These are phyloP conservation scores for Eristalis tenax DNA, from an alignment of 2,888 invertebrate genomes.

Conservation along the genomic window DNA sequence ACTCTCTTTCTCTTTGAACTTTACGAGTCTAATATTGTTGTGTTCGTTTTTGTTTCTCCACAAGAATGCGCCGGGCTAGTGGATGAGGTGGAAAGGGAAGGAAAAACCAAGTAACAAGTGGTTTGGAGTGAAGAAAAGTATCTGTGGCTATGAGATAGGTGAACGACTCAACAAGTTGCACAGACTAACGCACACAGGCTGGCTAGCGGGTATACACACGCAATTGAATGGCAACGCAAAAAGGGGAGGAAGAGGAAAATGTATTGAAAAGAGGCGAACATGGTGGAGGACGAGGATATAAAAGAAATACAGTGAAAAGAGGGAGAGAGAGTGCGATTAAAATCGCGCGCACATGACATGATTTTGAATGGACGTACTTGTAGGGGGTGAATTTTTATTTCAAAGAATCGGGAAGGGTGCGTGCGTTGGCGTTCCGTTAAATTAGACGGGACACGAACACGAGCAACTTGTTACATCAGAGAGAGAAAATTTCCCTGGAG, in stretches of 20 bases:
- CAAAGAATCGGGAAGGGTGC: conserved; percentile 22
- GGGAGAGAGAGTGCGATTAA: conserved; percentile 33
- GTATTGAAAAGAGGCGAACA: background rate
- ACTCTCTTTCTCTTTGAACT: conserved; percentile 65
- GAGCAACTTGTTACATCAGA: conserved; percentile 8
- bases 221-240: conserved; percentile 40
- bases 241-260: background rate
- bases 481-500: conserved; percentile 16
- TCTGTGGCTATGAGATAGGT: conserved; percentile 63
- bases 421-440: conserved; percentile 27
- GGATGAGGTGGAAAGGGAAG: background rate
- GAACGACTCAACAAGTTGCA: conserved; percentile 72
- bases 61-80: conserved; percentile 45
- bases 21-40: conserved; percentile 44
- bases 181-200: conserved; percentile 49
- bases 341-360: conserved; percentile 66
- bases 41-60: conserved; percentile 30
- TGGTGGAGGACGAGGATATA: background rate
- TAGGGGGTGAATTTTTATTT: conserved; percentile 41
- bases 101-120: conserved; percentile 62
- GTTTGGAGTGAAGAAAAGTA: conserved; percentile 60
- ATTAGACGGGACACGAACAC: background rate
- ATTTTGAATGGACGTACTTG: conserved; percentile 36
- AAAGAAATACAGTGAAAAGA: background rate
- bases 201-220: background rate